A percentile compares a stretch with the other conserved stretches of the same genome.
phyloP scores from a whole-genome alignment of 2,888 invertebrate genomes.

The Drosophila mettleri region DNA sequence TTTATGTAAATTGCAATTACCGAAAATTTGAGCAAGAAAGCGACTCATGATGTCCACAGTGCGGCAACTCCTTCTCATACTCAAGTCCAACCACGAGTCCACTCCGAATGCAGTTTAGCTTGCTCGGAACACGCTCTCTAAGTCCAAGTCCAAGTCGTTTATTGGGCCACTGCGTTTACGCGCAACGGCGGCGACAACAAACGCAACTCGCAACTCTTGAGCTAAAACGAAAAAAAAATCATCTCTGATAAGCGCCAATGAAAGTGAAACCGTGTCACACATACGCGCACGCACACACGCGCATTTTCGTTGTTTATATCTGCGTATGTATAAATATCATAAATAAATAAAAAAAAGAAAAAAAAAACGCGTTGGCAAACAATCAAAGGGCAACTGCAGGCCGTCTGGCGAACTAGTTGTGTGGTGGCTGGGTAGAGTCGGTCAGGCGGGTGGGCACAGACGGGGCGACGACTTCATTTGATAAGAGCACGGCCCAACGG shows the following conservation, averaged over 20 bases:
- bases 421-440: neutral
- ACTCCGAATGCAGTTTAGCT: conserved; percentile 9
- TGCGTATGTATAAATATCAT: conserved; percentile 55
- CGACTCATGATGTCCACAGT: conserved; percentile 9
- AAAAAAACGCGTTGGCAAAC: conserved; percentile 34
- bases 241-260: conserved; percentile 58
- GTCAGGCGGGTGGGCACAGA: neutral
- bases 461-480: conserved; percentile 16
- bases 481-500: conserved; percentile 11
- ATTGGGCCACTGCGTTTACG: conserved; percentile 32
- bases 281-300: neutral
- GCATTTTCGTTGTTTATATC: conserved; percentile 13
- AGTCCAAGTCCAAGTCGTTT: conserved; percentile 2
- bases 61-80: neutral
- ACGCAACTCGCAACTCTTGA: conserved; percentile 20
- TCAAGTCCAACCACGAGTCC: conserved; percentile 1
- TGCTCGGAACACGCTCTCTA: neutral
- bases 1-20: conserved; percentile 70
- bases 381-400: conserved; percentile 36
- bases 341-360: conserved; percentile 65
- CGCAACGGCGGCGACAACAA: conserved; percentile 44
- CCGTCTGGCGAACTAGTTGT: conserved; percentile 5
- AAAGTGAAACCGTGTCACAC: conserved; percentile 67
- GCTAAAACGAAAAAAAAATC: conserved; percentile 22
- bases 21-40: conserved; percentile 52